Conservation (phyloP, 2,113 vertebrate species). For the Gasterosteus aculeatus region DNA sequence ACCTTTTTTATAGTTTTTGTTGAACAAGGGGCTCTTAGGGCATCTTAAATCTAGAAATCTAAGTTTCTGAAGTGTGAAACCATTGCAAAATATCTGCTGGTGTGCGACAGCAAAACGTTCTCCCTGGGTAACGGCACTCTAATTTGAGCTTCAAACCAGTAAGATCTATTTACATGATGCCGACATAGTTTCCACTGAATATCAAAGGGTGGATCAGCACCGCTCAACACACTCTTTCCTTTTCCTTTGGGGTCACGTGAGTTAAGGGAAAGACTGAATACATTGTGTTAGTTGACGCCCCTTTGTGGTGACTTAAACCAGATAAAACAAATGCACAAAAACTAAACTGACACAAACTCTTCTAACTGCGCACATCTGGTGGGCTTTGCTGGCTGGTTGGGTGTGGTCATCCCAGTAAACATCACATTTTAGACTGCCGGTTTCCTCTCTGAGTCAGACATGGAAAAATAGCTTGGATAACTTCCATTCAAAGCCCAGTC, state of each 20-base stretch:
- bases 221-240: slow-evolving; percentile 8
- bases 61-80: slow-evolving; percentile 6
- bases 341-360: neutral
- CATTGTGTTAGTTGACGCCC: slow-evolving; percentile 9
- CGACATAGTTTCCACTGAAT: slow-evolving; percentile 35
- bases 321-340: neutral
- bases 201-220: slow-evolving; percentile 15
- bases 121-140: neutral
- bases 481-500: slow-evolving; percentile 10
- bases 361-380: slow-evolving; percentile 39
- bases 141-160: slow-evolving; percentile 11
- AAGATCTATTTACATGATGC: slow-evolving; percentile 5
- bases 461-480: slow-evolving; percentile 42
- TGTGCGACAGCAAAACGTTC: neutral
- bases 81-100: neutral
- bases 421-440: slow-evolving; percentile 42
- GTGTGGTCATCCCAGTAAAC: slow-evolving; percentile 44
- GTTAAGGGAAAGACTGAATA: neutral
- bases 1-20: neutral
- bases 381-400: slow-evolving; percentile 34
- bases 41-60: neutral
- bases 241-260: neutral
- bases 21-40: neutral
- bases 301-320: neutral
- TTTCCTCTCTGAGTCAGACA: slow-evolving; percentile 69